A percentile compares a stretch with the other conserved stretches of the same genome.
These are phyloP conservation scores for Lissocephala sabroskyi DNA, from an alignment of 2,888 invertebrate genomes.

Conservation along the genomic window DNA sequence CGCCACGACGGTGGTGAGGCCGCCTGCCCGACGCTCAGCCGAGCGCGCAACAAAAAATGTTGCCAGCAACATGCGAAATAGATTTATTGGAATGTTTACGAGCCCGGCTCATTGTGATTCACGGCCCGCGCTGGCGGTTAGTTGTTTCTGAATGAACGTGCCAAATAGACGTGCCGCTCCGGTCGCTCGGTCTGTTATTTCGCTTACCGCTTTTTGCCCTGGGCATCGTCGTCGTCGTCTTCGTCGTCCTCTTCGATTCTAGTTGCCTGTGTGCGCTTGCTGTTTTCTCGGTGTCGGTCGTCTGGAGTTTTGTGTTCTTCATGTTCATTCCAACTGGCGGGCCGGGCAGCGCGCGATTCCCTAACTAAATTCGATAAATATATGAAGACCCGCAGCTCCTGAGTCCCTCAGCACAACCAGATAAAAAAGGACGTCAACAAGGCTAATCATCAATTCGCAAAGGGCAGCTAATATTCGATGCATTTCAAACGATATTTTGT, in stretches of 20 bases:
- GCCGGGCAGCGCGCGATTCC: slow-evolving; percentile 1
- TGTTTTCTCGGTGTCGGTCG: slow-evolving; percentile 23
- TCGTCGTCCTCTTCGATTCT: too few species aligned
- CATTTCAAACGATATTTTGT: too few species aligned
- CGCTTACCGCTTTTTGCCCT: too few species aligned
- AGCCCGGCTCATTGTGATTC: slow-evolving; percentile 58
- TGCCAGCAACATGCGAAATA: slow-evolving; percentile 48
- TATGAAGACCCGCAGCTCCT: too few species aligned
- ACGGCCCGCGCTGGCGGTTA: slow-evolving; percentile 54
- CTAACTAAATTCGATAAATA: slow-evolving; percentile 24
- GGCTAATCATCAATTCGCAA: too few species aligned
- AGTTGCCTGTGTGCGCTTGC: slow-evolving; percentile 8
- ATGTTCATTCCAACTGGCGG: slow-evolving; percentile 21
- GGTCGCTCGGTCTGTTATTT: slow-evolving; percentile 31
- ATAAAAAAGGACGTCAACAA: too few species aligned
- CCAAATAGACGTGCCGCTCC: slow-evolving; percentile 68
- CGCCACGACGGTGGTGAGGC: slow-evolving; percentile 24
- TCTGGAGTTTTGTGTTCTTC: slow-evolving; percentile 16
- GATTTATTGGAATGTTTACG: slow-evolving; percentile 68
- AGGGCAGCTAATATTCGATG: too few species aligned
- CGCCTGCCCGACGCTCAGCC: slow-evolving; percentile 3
- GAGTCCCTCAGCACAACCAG: slow-evolving; percentile 20
- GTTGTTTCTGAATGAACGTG: slow-evolving; percentile 72
- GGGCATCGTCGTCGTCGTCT: background rate
- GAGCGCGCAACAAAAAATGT: slow-evolving; percentile 26